Conservation (phyloP, 2,113 vertebrate genomes). For the Syrrhaptes paradoxus region DNA sequence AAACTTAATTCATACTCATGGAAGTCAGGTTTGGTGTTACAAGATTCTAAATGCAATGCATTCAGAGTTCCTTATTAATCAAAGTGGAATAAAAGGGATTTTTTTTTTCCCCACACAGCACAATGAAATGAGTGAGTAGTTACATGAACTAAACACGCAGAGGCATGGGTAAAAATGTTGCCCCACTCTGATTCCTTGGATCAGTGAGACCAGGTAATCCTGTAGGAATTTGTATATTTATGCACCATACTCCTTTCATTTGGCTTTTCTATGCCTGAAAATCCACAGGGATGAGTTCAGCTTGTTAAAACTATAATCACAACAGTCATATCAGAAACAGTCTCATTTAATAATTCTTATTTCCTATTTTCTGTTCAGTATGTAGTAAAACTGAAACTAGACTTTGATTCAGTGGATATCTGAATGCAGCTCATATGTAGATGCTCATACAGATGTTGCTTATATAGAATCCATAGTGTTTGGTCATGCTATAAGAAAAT, state of each 20-base stretch:
- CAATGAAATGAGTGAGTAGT: not conserved
- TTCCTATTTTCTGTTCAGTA: not conserved
- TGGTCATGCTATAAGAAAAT: not conserved
- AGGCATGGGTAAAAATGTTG: not conserved
- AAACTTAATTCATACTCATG: not conserved
- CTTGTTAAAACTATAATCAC: not conserved
- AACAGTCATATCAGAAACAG: not conserved
- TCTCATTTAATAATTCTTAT: not conserved
- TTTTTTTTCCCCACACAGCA: not conserved
- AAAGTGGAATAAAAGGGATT: not conserved
- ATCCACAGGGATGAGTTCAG: not conserved
- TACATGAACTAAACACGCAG: not conserved
- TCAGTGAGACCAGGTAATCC: not conserved
- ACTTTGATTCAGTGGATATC: not conserved
- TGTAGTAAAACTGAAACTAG: not conserved
- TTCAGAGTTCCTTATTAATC: not conserved
- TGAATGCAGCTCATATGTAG: not conserved
- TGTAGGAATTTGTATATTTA: not conserved
- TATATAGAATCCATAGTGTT: not conserved
- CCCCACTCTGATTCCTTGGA: not conserved
- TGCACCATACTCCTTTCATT: not conserved
- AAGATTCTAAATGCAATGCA: not conserved
- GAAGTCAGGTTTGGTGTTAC: not conserved
- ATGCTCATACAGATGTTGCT: not conserved
- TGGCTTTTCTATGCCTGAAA: not conserved